Conservation (phyloP, 2,797 vertebrate species). For the Dromococcyx pavoninus region DNA sequence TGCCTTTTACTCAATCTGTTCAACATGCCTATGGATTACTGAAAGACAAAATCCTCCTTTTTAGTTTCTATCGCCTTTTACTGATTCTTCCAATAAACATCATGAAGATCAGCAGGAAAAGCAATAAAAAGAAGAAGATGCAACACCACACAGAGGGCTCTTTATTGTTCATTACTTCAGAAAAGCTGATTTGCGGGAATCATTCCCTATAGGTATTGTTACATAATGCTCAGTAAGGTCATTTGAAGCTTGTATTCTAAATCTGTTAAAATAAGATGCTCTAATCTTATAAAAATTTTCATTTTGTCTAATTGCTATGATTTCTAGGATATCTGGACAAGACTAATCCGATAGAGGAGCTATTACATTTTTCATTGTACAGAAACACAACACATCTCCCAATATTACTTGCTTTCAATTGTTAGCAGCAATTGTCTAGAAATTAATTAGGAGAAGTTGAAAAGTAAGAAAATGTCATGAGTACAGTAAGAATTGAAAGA, state of each 20-base stretch:
- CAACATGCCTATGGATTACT: neutral
- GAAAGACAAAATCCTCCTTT: neutral
- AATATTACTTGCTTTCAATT: neutral
- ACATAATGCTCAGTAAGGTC: constrained; percentile 19
- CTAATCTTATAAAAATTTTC: neutral
- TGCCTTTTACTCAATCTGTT: neutral
- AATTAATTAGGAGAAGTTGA: neutral
- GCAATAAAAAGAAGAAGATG: neutral
- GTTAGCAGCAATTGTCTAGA: neutral
- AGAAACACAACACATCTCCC: neutral
- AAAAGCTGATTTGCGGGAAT: constrained; percentile 49
- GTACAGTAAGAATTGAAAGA: neutral
- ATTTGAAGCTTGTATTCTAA: constrained; percentile 19
- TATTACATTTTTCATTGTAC: neutral
- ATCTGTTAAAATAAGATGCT: constrained; percentile 18
- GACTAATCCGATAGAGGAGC: neutral
- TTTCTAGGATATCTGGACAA: neutral
- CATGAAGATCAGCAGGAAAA: neutral
- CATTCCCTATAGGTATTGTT: constrained; percentile 32
- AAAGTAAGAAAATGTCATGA: neutral
- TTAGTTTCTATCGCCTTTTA: neutral
- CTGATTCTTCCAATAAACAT: neutral
- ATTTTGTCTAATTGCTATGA: constrained; percentile 21
- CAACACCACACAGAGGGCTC: neutral
- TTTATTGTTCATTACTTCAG: neutral